Conservation (phyloP, 2,113 vertebrate genomes). For the Lanius collurio region DNA sequence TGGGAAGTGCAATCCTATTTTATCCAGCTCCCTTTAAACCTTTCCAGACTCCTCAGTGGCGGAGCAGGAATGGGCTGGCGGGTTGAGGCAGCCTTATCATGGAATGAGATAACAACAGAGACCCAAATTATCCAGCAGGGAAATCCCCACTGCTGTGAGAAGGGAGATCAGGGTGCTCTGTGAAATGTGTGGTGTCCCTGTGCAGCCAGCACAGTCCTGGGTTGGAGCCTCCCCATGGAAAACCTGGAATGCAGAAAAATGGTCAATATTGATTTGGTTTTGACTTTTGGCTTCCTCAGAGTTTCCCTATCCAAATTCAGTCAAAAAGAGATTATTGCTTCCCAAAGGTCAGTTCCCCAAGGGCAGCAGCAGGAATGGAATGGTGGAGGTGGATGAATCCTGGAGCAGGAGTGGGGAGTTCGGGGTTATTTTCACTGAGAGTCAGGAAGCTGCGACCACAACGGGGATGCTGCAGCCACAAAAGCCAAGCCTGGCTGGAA, state of each 20-base stretch:
- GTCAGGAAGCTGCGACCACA: background rate
- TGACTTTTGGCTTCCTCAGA: background rate
- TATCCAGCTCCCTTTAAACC: constrained; percentile 9
- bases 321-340: background rate
- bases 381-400: accelerated
- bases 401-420: background rate
- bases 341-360: background rate
- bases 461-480: background rate
- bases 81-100: background rate
- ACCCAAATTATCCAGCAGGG: background rate
- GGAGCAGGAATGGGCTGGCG: background rate
- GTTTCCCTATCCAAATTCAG: background rate
- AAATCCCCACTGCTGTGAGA: background rate
- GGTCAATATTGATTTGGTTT: accelerated
- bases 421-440: background rate
- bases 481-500: background rate
- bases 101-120: background rate
- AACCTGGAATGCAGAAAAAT: background rate
- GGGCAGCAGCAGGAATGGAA: background rate
- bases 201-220: accelerated
- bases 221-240: background rate
- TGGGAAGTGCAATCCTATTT: background rate
- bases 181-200: accelerated
- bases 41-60: accelerated
- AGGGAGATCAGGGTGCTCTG: background rate